Base-by-base conservation (phyloP, 2,888 invertebrate species). In the Andricus quercusramuli region DNA sequence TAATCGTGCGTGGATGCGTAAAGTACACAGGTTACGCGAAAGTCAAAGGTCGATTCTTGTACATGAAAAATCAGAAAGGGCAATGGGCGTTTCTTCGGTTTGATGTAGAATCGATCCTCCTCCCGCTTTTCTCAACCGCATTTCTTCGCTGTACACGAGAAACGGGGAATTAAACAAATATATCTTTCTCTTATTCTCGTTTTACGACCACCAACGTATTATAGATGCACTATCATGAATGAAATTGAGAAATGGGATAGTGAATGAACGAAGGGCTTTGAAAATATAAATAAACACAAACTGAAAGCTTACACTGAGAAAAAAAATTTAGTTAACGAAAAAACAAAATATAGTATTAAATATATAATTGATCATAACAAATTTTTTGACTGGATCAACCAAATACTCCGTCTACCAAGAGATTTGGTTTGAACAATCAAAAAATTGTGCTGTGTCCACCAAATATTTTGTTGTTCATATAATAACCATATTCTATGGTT, bases 61-160 rank as follows among this genome's bases (percentile, higher is more conserved):
- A 85, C 81, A 86, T 32, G 15, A 85, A 86, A 85, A 87, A 87
- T 85, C 86, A 85, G 84, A 86, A 86, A 84, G 85, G 86, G 83
- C 84, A 84, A 90, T 89, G 89, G 90, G 90, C 90, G 90, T 90
- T 86, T 89, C 86, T 89, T 86, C 86, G 88, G 88, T 90, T 90
- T 90, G 90, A 90, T 89, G 89, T 90, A 90, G 89, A 89, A 89
- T 87, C 90, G 85, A 87, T 83, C 88, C 88, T 89, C 88, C 88
- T 87, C 89, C 88, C 88, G 86, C 85, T 86, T 85, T 80, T 80
- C 84, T 74, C 56, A 56, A 74, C 22, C 74, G 56, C 74, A 37
- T 74, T 74, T 74, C 56, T 74, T 32, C 56, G n/a, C 32, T 74
- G 74, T 15, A 74, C 51, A 74, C 32, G 56, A 74, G 74, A 74